phyloP scores from a whole-genome alignment of 1,140 invertebrate species.

The Dryas iulia region DNA sequence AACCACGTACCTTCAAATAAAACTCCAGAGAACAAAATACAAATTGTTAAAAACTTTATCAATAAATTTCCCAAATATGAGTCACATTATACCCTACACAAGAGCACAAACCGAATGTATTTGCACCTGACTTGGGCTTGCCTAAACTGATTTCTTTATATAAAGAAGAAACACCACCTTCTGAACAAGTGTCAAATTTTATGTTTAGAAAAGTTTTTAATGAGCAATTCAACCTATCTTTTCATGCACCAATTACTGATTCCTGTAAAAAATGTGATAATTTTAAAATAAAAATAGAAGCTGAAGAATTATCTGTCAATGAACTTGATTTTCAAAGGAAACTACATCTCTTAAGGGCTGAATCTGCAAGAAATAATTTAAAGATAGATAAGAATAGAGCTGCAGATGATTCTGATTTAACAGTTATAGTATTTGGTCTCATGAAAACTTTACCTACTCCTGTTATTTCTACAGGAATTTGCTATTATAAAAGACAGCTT shows the following conservation, averaged over 20 bases:
- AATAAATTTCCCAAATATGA: constrained; percentile 26
- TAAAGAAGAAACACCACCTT: constrained; percentile 5
- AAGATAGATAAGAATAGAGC: constrained; percentile 3
- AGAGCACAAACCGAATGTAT: constrained; percentile 10
- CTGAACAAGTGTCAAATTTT: constrained; percentile 10
- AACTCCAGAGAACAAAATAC: constrained; percentile 20
- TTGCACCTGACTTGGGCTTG: constrained; percentile 11
- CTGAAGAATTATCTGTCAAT: neutral
- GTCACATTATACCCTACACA: constrained; percentile 13
- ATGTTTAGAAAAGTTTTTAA: constrained; percentile 23
- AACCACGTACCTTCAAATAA: constrained; percentile 20
- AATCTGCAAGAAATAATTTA: constrained; percentile 14
- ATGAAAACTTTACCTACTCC: constrained; percentile 20
- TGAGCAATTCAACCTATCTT: constrained; percentile 15
- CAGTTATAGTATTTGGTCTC: constrained; percentile 15
- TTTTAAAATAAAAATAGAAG: constrained; percentile 20
- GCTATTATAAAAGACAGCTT: constrained; percentile 16
- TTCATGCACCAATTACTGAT: constrained; percentile 11
- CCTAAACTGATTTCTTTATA: constrained; percentile 12
- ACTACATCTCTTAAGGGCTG: constrained; percentile 13
- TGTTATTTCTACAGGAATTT: constrained; percentile 11
- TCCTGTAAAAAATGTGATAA: constrained; percentile 24
- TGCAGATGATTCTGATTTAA: constrained; percentile 1
- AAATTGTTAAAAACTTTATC: constrained; percentile 22
- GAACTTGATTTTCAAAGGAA: constrained; percentile 1